A percentile compares a stretch with the other conserved stretches of the same genome.
Evolutionary conservation across 2,113 vertebrate genomes (phyloP).

Genomic region (Syngnathus typhle): DNA sequence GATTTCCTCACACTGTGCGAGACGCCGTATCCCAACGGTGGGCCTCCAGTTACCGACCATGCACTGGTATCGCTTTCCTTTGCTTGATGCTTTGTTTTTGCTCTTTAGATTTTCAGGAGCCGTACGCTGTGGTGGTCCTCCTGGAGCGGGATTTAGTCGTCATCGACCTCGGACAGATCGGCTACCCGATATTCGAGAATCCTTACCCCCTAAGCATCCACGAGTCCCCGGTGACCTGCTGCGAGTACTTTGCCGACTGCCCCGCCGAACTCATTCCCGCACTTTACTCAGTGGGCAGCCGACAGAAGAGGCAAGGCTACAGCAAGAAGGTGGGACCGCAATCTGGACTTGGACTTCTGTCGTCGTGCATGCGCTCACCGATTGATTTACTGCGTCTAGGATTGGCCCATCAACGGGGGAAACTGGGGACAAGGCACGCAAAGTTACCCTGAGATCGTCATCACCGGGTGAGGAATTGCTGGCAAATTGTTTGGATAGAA

Average conservation of each 20-base stretch:
- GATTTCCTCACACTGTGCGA: constrained; percentile 96
- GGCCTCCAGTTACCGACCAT: constrained; percentile 25
- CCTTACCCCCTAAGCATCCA: constrained; percentile 71
- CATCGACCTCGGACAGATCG: constrained; percentile 96
- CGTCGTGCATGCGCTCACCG: too few relatives aligned
- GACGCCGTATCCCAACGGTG: constrained; percentile 95
- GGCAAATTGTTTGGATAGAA: background rate
- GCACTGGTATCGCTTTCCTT: background rate
- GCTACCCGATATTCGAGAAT: constrained; percentile 78
- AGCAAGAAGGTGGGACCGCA: constrained; percentile 88
- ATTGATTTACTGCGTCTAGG: constrained; percentile 62
- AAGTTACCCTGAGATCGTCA: constrained; percentile 95
- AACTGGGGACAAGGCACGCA: constrained; percentile 94
- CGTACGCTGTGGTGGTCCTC: constrained; percentile 94
- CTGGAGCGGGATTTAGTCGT: constrained; percentile 95
- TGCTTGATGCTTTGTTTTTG: constrained; percentile 1
- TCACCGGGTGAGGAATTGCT: constrained; percentile 84
- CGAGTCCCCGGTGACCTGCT: constrained; percentile 83
- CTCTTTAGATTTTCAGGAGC: constrained; percentile 88
- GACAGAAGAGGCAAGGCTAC: constrained; percentile 94
- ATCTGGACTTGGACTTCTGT: background rate
- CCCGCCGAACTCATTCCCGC: constrained; percentile 93
- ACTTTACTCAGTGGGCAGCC: constrained; percentile 90
- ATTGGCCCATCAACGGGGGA: constrained; percentile 95
- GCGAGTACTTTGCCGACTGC: constrained; percentile 96